Base-by-base conservation (phyloP, 2,113 vertebrate species). In the Perca fluviatilis region DNA sequence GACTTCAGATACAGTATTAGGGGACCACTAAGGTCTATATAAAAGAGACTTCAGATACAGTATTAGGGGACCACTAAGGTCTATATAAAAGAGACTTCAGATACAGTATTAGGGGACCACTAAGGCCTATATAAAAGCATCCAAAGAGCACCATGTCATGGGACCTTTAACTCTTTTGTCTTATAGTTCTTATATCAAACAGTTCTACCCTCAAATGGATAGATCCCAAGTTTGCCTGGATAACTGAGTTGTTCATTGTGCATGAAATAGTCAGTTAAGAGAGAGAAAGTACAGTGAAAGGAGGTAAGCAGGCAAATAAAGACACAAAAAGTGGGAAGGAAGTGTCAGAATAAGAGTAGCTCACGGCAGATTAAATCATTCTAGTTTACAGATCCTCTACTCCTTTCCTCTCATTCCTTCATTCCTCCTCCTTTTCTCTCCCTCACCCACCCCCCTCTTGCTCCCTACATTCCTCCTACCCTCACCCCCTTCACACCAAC, bases 401-500 rank as follows among this genome's bases (percentile, higher is more conserved):
- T 65, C 49, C 21, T 74, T 69, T 79, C 68, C 58, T 72, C 57
- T 77, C 8, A 36, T 36, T 49, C 54, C 49, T 23, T 80, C 21
- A 14, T 71, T 57, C 51, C 21, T 69, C 61, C 4, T 36, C 53
- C 30, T 30, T 60, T 78, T 58, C 65, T 84, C 43, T 67, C 51
- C 46, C 40, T 58, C 58, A 50, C 63, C 66, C 67, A 43, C 78
- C 65, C 70, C 70, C 64, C 15, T 50, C 58, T 69, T 87, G 15
- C 76, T 65, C 72, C 86, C 78, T 25, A 80, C 79, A 86, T 82
- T 67, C 79, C 74, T 57, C 71, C 73, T 23, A 25, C 85, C 67
- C 47, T 75, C 49, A 12, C 78, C 81, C 78, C 83, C 43, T 80
- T 87, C 79, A 84, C 77, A 82, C 77, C 81, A 87, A 72, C 82